A percentile compares a stretch with the other conserved stretches of the same genome.
Conservation (phyloP, 2,888 invertebrate species). For the Dicycla oo region DNA sequence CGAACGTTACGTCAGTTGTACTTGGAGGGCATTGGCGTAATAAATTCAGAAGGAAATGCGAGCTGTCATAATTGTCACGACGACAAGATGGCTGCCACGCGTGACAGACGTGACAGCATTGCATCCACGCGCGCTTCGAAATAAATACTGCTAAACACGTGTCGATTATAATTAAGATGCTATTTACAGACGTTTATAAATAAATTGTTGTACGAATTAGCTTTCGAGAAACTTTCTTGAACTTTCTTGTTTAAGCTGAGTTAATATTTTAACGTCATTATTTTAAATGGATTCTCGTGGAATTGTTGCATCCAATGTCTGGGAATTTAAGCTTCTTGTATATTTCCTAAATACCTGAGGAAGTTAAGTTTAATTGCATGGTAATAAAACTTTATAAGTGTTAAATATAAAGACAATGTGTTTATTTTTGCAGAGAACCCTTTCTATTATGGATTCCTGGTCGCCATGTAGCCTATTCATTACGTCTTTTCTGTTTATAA, state of each 20-base stretch:
- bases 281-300: background rate
- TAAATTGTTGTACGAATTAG: conserved; percentile 40
- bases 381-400: background rate
- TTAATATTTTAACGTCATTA: background rate
- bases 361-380: background rate
- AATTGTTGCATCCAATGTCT: background rate
- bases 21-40: conserved; percentile 41
- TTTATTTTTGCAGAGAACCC: background rate
- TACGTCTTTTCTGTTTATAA: background rate
- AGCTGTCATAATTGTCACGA: conserved; percentile 63
- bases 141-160: conserved; percentile 62
- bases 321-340: background rate
- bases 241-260: background rate
- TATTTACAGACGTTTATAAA: conserved; percentile 59
- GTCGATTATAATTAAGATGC: conserved; percentile 54
- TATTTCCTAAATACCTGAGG: background rate
- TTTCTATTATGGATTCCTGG: no score
- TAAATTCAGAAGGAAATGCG: conserved; percentile 54
- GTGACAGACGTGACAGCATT: conserved; percentile 43
- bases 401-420: background rate
- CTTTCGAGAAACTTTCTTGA: conserved; percentile 36
- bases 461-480: background rate
- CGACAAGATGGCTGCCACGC: conserved; percentile 59
- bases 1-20: conserved; percentile 47
- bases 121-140: conserved; percentile 56